Evolutionary conservation across 2,113 vertebrate species (phyloP), one percentile per base, ranked within the genome.

Genomic region (Muntiacus muntjak): DNA sequence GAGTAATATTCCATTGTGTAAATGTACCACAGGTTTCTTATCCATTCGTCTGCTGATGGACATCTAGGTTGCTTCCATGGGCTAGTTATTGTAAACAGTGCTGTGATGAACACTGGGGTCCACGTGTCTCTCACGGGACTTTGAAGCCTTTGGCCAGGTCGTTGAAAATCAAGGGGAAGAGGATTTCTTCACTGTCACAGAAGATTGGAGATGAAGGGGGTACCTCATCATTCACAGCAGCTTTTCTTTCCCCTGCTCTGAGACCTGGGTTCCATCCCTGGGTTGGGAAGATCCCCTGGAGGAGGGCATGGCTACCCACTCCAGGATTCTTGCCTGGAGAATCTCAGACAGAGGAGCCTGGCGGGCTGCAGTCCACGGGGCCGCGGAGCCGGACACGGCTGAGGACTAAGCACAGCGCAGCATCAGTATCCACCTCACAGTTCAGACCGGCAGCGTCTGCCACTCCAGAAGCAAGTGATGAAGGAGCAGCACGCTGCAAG

Each of bases 41-140:
- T 12, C 67, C 19, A 71, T 23, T 12, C 2, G 0, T 71, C 67
- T 71, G n/a, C 19, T 2, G 2, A 71, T 40, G n/a, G n/a, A 23
- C 19, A 23, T 71, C 67, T 71, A 71, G 67, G 67, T 71, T 71
- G 67, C 10, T 23, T 40, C 67, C 19, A 40, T 12, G n/a, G 36
- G 9, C 67, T 71, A 12, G n/a, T 36, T 71, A 40, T 23, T 71
- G 19, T 40, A 40, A 40, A 71, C 67, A 71, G n/a, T 71, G n/a
- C 67, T 40, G 10, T 0, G 0, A 23, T 40, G n/a, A 71, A 40
- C 10, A 12, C 0, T 71, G n/a, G 19, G n/a, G n/a, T 40, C 36
- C n/a, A 71, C 1, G 0, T 40, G n/a, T 78, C 74, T 50, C 47
- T 85, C 28, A 26, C 19, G 26, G 30, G 71, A 92, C 25, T n/a